Conservation (phyloP, 2,888 invertebrate species). For the Lasioglossum morio region DNA sequence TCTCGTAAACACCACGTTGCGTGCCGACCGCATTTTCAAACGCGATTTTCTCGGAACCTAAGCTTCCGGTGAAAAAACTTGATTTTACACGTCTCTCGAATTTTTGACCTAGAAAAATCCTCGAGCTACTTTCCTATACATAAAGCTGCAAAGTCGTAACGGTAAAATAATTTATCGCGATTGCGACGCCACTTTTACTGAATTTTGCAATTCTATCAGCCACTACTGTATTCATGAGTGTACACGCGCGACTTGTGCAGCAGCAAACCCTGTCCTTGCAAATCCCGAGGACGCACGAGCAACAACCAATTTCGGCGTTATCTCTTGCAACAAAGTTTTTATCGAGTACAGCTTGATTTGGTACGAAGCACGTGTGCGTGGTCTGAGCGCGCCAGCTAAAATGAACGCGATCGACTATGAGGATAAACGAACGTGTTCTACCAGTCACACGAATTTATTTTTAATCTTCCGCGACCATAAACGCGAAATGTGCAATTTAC, state of each 20-base stretch:
- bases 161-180: background rate
- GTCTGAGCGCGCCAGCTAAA: background rate
- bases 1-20: background rate
- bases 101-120: background rate
- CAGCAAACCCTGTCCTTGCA: background rate
- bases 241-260: background rate
- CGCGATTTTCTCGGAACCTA: background rate
- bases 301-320: background rate
- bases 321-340: background rate
- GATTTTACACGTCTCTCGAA: background rate
- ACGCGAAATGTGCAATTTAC: background rate
- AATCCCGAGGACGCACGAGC: background rate
- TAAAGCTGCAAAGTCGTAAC: background rate
- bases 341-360: background rate
- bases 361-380: background rate
- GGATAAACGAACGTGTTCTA: background rate
- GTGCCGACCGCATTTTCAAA: background rate
- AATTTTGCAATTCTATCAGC: background rate
- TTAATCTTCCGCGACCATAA: background rate
- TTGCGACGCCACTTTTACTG: background rate
- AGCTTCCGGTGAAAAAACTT: background rate
- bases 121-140: too few relatives aligned
- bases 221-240: background rate
- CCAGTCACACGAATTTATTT: background rate
- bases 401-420: background rate